These are phyloP conservation scores for Helogale parvula DNA, from an alignment of 2,113 vertebrate species.

Conservation along the genomic window DNA sequence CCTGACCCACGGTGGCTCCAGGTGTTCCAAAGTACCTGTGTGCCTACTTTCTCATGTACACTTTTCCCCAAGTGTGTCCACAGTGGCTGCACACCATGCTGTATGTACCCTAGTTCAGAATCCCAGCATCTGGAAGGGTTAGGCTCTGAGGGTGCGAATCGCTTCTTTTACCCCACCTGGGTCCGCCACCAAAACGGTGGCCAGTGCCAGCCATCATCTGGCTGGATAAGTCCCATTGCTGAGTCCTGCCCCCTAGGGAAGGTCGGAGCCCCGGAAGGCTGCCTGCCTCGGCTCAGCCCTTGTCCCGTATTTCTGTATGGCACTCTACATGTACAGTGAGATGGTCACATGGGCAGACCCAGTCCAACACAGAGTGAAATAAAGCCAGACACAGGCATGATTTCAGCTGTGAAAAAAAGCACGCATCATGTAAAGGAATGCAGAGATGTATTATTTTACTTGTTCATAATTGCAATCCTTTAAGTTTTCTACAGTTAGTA, in stretches of 20 bases:
- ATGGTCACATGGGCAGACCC: neutral
- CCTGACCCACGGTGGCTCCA: neutral
- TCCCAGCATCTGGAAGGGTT: neutral
- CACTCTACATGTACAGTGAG: neutral
- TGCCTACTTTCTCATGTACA: neutral
- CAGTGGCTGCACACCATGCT: rapidly evolving
- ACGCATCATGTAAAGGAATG: neutral
- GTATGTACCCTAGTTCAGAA: neutral
- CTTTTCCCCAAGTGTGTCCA: rapidly evolving
- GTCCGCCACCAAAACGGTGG: neutral
- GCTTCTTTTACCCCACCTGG: neutral
- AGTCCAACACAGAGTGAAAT: neutral
- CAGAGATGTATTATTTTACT: neutral
- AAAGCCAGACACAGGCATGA: neutral
- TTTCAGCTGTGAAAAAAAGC: neutral
- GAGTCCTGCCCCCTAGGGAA: neutral
- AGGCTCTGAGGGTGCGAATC: neutral
- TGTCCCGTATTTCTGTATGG: neutral
- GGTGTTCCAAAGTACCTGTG: neutral
- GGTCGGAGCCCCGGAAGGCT: neutral
- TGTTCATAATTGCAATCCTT: neutral
- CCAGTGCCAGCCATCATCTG: neutral
- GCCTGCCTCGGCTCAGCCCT: neutral
- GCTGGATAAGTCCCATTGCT: neutral
- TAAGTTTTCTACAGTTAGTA: neutral